A percentile compares a stretch with the other conserved stretches of the same genome.
Conservation (phyloP, 2,113 vertebrate species). For the Colossoma macropomum region DNA sequence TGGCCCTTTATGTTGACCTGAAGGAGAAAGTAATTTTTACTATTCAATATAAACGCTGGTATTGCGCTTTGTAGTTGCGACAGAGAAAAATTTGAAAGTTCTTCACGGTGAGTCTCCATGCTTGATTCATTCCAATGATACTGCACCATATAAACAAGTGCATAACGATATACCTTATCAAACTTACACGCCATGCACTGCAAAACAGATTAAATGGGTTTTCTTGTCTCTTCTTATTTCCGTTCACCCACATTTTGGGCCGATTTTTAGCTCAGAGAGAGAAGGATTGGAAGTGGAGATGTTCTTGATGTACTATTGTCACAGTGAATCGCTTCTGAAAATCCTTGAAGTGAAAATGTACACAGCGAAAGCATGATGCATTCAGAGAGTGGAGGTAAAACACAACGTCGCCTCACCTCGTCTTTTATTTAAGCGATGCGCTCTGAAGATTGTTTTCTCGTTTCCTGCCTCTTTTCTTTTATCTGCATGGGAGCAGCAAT, state of each 20-base stretch:
- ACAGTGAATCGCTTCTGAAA: slow-evolving; percentile 16
- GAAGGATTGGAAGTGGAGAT: slow-evolving; percentile 20
- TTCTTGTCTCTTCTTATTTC: slow-evolving; percentile 7
- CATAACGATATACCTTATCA: background rate
- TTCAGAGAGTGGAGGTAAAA: background rate
- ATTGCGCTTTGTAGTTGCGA: background rate
- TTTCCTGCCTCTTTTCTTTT: background rate
- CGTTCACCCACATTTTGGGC: background rate
- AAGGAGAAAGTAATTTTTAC: background rate
- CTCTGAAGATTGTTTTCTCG: background rate
- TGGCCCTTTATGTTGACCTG: background rate
- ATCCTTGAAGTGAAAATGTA: slow-evolving; percentile 26
- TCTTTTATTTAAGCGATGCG: background rate
- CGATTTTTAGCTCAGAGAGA: slow-evolving; percentile 5
- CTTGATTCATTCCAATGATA: background rate
- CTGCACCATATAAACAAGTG: background rate
- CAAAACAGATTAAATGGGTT: background rate
- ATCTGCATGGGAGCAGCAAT: background rate
- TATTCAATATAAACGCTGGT: background rate
- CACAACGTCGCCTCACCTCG: background rate
- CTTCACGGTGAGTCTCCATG: background rate
- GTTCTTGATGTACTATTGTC: slow-evolving; percentile 10
- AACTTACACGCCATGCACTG: background rate
- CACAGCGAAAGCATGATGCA: background rate
- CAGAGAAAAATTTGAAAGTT: background rate